Conservation (phyloP, 2,888 invertebrate genomes). For the Cryptophagus acutangulus region DNA sequence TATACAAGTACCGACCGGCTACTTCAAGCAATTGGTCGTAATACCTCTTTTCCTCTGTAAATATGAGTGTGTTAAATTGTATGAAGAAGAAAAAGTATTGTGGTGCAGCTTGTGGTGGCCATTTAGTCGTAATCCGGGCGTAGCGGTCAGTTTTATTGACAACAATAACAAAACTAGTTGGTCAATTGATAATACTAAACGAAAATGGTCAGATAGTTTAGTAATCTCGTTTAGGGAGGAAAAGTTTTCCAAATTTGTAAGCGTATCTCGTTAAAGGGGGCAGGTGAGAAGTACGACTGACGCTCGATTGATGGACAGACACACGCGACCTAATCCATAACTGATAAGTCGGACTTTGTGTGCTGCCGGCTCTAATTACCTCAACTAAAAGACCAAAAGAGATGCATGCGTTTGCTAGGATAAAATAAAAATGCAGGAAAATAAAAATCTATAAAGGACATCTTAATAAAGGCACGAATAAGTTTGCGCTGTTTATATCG, state of each 20-base stretch:
- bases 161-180: conserved; percentile 1
- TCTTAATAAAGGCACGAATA: conserved; percentile 19
- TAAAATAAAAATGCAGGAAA: background rate
- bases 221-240: conserved; percentile 6
- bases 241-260: conserved; percentile 6
- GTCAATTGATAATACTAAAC: conserved; percentile 1
- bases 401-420: background rate
- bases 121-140: conserved; percentile 22
- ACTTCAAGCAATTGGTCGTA: too few species aligned
- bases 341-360: conserved; percentile 36
- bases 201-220: background rate
- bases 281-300: conserved; percentile 16
- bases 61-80: too few species aligned
- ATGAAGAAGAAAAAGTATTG: too few species aligned
- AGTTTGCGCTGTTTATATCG: conserved; percentile 23
- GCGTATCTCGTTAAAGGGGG: conserved; percentile 5
- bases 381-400: background rate
- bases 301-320: conserved; percentile 21
- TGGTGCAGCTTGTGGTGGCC: conserved; percentile 16
- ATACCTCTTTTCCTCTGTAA: too few species aligned
- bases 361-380: conserved; percentile 19
- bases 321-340: conserved; percentile 40
- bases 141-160: conserved; percentile 16
- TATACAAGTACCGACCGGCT: too few species aligned
- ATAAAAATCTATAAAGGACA: conserved; percentile 3